phyloP scores from a whole-genome alignment of 2,113 vertebrate species.

The Origma solitaria region DNA sequence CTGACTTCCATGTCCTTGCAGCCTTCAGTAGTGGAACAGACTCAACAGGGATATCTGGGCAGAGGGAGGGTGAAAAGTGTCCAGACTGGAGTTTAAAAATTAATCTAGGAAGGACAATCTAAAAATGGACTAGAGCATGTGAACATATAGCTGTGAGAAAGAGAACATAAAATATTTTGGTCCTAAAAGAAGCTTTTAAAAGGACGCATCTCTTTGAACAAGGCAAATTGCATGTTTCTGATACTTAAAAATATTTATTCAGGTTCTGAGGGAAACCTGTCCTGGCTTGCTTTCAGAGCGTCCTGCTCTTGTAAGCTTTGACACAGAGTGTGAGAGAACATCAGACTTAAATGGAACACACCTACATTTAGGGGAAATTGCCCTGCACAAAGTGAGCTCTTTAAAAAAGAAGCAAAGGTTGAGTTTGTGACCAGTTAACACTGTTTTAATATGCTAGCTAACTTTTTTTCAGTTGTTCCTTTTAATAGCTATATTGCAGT shows the following conservation, averaged over 20 bases:
- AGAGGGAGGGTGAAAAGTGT: not conserved
- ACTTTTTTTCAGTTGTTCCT: not conserved
- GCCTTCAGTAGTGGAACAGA: not conserved
- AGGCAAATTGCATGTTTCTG: not conserved
- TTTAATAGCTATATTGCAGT: not conserved
- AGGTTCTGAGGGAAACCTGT: not conserved
- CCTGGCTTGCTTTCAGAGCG: not conserved
- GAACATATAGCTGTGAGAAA: not conserved
- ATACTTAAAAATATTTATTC: not conserved
- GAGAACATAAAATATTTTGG: not conserved
- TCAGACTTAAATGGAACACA: not conserved
- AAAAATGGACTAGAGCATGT: not conserved
- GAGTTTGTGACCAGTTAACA: not conserved
- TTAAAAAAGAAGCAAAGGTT: not conserved
- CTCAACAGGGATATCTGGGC: not conserved
- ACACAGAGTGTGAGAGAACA: not conserved
- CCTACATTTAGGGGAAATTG: not conserved
- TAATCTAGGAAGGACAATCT: constrained; percentile 10
- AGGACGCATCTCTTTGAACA: not conserved
- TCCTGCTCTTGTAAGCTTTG: not conserved
- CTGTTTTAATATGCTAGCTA: not conserved
- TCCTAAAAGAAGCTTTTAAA: not conserved
- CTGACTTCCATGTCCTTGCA: not conserved
- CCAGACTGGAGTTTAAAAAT: not conserved
- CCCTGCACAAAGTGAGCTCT: not conserved